Evolutionary conservation across 2,113 vertebrate genomes (phyloP), one percentile per base, ranked within the genome.

Genomic region (Mirza zaza): DNA sequence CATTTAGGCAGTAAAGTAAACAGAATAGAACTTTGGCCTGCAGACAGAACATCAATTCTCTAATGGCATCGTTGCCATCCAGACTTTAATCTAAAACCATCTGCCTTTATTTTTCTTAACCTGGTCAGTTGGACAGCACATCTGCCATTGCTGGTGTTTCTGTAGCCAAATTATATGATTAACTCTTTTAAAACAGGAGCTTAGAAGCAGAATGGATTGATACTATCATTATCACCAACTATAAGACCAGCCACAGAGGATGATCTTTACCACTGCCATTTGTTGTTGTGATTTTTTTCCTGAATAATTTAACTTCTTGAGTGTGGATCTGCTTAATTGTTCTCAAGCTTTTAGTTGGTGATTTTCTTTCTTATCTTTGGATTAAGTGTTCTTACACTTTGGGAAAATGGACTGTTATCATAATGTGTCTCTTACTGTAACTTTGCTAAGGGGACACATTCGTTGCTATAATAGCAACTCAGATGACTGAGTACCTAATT

Each of bases 21-120:
- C 80, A 82, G 86, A 87, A 29, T 57, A 77, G 32, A 96, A 91
- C n/a, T 34, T 80, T 97, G 97, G 96, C 91, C 76, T 94, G 36
- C 61, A 50, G 82, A 96, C 97, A 97, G 88, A 84, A 90, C 0
- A 12, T 87, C 94, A 81, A 84, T 95, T 96, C 97, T 97, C 97
- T 93, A 91, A 97, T 8, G 97, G 73, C 50, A 76, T 50, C 9
- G 2, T 55, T 34, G 29, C 94, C 80, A 77, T 97, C 93, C 97
- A 97, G 93, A 90, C 94, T 97, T 95, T 91, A 95, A 97, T 97
- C 87, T 92, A 95, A 97, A 97, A 95, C 97, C 97, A 97, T 97
- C 97, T 97, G 96, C 95, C 96, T 97, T 93, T 97, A 97, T 97
- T 97, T 97, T 97, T 98, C 94, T 97, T 98, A 97, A 97, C 97